A percentile compares a stretch with the other conserved stretches of the same genome.
phyloP scores from a whole-genome alignment of 2,888 invertebrate genomes.

The Nomada ruficornis region DNA sequence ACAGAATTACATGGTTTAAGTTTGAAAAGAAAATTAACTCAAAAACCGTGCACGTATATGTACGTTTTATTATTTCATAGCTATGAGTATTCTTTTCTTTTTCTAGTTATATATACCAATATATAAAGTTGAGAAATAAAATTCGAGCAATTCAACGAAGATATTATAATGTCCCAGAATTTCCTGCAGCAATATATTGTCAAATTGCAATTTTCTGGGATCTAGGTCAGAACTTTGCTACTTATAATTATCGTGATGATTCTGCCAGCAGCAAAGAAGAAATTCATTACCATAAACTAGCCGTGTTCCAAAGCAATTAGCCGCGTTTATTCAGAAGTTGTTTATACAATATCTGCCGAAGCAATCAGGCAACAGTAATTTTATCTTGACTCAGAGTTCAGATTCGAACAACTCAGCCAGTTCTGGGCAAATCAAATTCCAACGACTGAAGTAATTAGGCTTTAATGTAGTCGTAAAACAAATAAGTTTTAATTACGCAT shows the following conservation, averaged over 20 bases:
- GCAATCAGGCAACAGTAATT: background rate
- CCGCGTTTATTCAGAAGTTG: conserved; percentile 1
- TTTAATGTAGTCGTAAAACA: background rate
- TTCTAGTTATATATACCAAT: too few species aligned
- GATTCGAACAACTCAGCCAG: background rate
- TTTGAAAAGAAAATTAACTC: background rate
- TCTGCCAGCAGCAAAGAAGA: background rate
- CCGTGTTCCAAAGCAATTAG: background rate
- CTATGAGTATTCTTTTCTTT: too few species aligned
- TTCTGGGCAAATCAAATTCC: background rate
- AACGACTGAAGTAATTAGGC: background rate
- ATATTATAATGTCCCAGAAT: too few species aligned
- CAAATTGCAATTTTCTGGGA: too few species aligned
- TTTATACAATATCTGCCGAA: background rate
- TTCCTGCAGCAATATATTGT: too few species aligned
- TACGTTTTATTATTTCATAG: background rate
- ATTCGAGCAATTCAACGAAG: too few species aligned
- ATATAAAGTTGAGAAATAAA: too few species aligned
- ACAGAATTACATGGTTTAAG: background rate
- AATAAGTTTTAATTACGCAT: background rate
- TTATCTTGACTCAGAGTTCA: background rate
- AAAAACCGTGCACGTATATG: too few species aligned
- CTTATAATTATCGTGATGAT: background rate
- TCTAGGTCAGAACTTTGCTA: background rate
- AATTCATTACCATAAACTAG: background rate